Conservation (phyloP, 2,888 invertebrate genomes). For the Drosophila robusta region DNA sequence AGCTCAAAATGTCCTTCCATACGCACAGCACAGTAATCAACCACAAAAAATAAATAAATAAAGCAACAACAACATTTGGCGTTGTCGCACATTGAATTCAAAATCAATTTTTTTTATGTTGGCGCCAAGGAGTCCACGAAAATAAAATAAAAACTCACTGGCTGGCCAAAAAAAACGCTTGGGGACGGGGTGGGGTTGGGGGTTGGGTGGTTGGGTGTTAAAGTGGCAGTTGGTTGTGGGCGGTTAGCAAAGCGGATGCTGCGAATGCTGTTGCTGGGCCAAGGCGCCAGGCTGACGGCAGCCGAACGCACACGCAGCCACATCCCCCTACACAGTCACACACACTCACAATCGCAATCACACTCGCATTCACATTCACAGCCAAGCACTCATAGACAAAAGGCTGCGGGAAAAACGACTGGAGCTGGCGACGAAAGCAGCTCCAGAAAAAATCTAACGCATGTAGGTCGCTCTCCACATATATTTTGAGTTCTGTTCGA, state of each 20-base stretch:
- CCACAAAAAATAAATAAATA: neutral
- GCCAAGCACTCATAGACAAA: constrained; percentile 49
- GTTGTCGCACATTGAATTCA: constrained; percentile 43
- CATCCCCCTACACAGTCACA: constrained; percentile 4
- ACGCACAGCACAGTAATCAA: constrained; percentile 14
- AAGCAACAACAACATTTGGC: constrained; percentile 22
- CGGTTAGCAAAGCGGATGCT: constrained; percentile 29
- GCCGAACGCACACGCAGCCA: constrained; percentile 43
- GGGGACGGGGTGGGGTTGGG: neutral
- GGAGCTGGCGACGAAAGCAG: constrained; percentile 48
- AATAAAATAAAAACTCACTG: constrained; percentile 59
- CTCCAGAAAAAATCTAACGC: constrained; percentile 41
- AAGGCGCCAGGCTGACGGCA: constrained; percentile 66
- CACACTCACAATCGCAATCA: constrained; percentile 23
- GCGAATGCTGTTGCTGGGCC: constrained; percentile 57
- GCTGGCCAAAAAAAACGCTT: neutral
- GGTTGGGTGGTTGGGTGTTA: neutral
- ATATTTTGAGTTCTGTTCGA: too few relatives aligned
- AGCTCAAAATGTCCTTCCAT: constrained; percentile 12
- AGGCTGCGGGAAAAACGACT: constrained; percentile 40
- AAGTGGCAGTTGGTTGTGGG: constrained; percentile 13
- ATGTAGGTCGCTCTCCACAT: constrained; percentile 20
- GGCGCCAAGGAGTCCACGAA: constrained; percentile 73
- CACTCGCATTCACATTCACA: constrained; percentile 12
- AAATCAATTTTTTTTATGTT: constrained; percentile 76